Evolutionary conservation across 2,113 vertebrate species (phyloP), one percentile per base, ranked within the genome.

Genomic region (Aplodontia rufa): DNA sequence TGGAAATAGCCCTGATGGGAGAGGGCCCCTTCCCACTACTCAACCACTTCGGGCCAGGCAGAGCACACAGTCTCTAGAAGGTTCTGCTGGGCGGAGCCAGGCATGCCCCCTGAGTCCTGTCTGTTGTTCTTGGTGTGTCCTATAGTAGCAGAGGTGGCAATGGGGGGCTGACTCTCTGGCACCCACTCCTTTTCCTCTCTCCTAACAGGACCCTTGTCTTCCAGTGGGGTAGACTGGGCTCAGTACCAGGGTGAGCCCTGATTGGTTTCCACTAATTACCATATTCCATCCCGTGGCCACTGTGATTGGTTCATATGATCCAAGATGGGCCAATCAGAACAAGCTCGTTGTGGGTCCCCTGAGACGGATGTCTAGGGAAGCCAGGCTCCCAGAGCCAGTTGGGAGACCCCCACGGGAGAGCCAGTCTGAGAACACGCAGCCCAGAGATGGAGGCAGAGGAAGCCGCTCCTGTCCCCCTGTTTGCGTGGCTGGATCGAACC

Each of bases 11-110:
- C 69, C 66, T 49, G 40, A 42, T 74, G 62, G 92, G 90, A 93
- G 83, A 90, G 35, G 92, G 32, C 47, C 74, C 40, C 49, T 90
- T 95, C 72, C 91, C 78, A n/a, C 81, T 26, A 37, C 69, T 90
- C 92, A 83, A 32, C 94, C 90, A 89, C 94, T 95, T 97, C 96
- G 82, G 84, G 82, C 82, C 92, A 78, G 90, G 76, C 53, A 37
- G 45, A 93, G 79, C 47, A 64, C 5, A 26, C 22, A 72, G 49
- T 74, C 62, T 94, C 96, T 62, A 93, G 92, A 86, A 93, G 55
- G 55, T 91, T 97, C 95, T 42, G 30, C 45, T 5, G 26, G 22
- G 26, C 22, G 78, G 74, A 91, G 79, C 5, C 20, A 85, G 55
- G 60, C 49, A 66, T 60, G 7, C 0, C 37, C 14, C 32, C 32